Base-by-base conservation (phyloP, 2,888 invertebrate species). In the Cordilura impudica region DNA sequence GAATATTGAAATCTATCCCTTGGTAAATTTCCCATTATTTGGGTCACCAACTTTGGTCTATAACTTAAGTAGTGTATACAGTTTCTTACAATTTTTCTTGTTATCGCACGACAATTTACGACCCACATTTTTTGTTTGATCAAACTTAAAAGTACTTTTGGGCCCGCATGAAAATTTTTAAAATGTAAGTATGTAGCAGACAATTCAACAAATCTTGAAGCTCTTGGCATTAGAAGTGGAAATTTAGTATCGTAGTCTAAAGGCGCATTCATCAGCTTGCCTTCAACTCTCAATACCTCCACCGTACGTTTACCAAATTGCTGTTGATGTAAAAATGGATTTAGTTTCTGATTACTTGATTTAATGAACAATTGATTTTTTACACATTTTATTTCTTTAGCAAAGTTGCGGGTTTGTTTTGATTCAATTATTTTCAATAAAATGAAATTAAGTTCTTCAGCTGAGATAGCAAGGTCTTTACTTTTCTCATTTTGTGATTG, bases 11-110 rank as follows among this genome's bases (percentile, higher is more conserved):
- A 45, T 6, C 67, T 49, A 60, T 66, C 66, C 7, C 14, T 10
- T 1, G 60, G 60, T 14, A 74, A 58, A 60, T 69, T 69, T 10
- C 56, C 73, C 58, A 76, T 63, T 21, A 76, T 70, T 21, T 76
- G 70, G 1, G 43, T 56, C 43, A 49, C 23, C 10, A 77, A 26
- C 14, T 77, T 77, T 2, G 71, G 60, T 26, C 47, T 43, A 29
- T 72, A 67, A 7, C 53, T 58, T 67, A 77, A 72, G 16, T 43
- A 66, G 43, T 65, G 58, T 12, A 60, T 12, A 39, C 71, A 70
- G 8, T 56, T 71, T 12, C 71, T 29, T 39, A 70, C 76, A 12
- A 53, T 47, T 63, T 70, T 76, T 14, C 70, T 61, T 8, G 35
- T 18, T 8, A 35, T 21, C 39, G 63, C 70, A 14, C 49, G 53